phyloP scores from a whole-genome alignment of 64 coral and sea anemone genomes.

The Stylophora pistillata region DNA sequence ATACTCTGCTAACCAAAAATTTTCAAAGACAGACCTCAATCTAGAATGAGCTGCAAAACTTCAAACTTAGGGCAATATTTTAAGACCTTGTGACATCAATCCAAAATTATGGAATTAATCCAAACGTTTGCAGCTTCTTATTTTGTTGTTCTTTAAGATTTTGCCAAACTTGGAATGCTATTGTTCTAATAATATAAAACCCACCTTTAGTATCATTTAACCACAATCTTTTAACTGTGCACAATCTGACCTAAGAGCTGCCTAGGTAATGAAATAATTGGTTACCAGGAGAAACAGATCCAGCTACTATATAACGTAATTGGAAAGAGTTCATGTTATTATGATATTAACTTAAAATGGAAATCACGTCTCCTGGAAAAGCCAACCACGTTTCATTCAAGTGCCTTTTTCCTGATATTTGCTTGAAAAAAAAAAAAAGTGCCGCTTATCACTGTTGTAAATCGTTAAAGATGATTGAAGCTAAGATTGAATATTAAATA shows the following conservation, averaged over 20 bases:
- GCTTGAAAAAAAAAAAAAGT: background rate
- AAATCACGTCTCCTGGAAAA: background rate
- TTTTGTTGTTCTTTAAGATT: slow-evolving; percentile 41
- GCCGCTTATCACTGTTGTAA: background rate
- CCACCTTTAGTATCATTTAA: slow-evolving; percentile 15
- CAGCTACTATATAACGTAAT: background rate
- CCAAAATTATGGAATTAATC: background rate
- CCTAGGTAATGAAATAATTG: background rate
- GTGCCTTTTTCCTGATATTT: background rate
- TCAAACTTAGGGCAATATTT: slow-evolving; percentile 6
- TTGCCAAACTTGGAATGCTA: slow-evolving; percentile 27
- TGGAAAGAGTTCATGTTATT: background rate
- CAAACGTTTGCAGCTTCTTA: slow-evolving; percentile 7
- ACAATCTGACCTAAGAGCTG: background rate
- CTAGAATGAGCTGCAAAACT: background rate
- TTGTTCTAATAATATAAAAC: background rate
- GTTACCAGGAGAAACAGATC: background rate
- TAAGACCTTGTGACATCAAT: background rate
- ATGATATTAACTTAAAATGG: background rate
- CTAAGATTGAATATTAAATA: background rate
- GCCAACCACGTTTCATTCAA: background rate
- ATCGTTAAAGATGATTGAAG: slow-evolving; percentile 2
- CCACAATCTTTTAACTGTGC: background rate
- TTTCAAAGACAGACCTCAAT: background rate
- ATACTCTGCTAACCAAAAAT: too few species aligned